Conservation (phyloP, 2,113 vertebrate species). For the Phrynosoma platyrhinos region DNA sequence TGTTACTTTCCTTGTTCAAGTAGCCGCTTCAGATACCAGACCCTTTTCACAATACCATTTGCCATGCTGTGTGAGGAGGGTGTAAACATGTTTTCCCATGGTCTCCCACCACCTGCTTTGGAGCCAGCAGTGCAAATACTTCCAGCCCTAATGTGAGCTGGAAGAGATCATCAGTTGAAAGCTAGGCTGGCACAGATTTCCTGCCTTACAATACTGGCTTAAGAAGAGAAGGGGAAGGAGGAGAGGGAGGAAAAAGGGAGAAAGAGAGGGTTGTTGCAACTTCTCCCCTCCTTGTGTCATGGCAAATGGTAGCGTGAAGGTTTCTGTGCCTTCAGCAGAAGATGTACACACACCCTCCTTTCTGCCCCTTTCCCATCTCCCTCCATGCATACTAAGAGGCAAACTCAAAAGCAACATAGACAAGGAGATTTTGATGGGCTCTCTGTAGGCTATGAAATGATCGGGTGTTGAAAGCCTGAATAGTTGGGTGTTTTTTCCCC, state of each 20-base stretch:
- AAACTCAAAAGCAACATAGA: conserved; percentile 36
- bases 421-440: conserved; percentile 59
- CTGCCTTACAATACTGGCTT: conserved; percentile 31
- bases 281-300: conserved; percentile 28
- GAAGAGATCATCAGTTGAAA: conserved; percentile 35
- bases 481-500: conserved; percentile 27
- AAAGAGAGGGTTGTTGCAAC: neutral
- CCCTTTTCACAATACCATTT: neutral
- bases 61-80: conserved; percentile 16
- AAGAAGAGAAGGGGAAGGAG: conserved; percentile 16
- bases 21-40: neutral
- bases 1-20: conserved; percentile 15
- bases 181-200: conserved; percentile 26
- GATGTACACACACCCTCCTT: neutral
- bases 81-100: conserved; percentile 41
- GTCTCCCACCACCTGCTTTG: conserved; percentile 39
- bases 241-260: neutral
- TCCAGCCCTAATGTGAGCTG: conserved; percentile 9
- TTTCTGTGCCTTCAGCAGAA: accelerated
- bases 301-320: neutral
- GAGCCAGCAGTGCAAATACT: conserved; percentile 30
- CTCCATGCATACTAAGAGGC: neutral
- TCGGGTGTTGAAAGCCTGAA: conserved; percentile 67
- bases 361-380: conserved; percentile 22
- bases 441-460: conserved; percentile 51